Percentiles rank a stretch among this genome's conserved stretches.
Conservation (phyloP, 2,888 invertebrate genomes). For the Lasioglossum calceatum region DNA sequence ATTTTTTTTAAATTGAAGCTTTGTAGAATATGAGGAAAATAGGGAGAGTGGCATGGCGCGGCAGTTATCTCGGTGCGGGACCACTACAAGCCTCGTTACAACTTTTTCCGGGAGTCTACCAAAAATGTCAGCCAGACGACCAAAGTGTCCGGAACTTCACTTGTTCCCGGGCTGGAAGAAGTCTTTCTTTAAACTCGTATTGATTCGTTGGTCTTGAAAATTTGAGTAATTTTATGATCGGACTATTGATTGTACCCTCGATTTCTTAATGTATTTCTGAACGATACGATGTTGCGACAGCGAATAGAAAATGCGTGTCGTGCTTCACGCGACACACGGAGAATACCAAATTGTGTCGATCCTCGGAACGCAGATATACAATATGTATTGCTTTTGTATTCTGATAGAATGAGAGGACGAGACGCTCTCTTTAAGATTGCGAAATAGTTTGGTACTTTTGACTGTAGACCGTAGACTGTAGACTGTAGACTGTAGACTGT, state of each 20-base stretch:
- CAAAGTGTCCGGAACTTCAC: conserved; percentile 18
- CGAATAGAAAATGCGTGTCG: neutral
- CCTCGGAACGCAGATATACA: neutral
- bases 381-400: neutral
- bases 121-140: conserved; percentile 17
- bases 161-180: conserved; percentile 32
- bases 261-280: neutral
- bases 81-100: neutral
- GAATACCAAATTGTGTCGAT: neutral
- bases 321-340: neutral
- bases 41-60: neutral
- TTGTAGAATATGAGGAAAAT: no score
- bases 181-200: neutral
- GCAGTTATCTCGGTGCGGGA: neutral
- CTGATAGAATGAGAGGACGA: neutral
- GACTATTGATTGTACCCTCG: neutral
- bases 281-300: neutral
- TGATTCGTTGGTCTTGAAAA: neutral
- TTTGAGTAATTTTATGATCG: neutral
- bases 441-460: neutral
- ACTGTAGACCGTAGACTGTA: neutral
- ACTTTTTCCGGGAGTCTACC: conserved; percentile 10
- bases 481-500: neutral
- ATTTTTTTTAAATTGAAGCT: no score
- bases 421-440: neutral